Base-by-base conservation (phyloP, 1,140 invertebrate species). In the Euborellia annulipes region DNA sequence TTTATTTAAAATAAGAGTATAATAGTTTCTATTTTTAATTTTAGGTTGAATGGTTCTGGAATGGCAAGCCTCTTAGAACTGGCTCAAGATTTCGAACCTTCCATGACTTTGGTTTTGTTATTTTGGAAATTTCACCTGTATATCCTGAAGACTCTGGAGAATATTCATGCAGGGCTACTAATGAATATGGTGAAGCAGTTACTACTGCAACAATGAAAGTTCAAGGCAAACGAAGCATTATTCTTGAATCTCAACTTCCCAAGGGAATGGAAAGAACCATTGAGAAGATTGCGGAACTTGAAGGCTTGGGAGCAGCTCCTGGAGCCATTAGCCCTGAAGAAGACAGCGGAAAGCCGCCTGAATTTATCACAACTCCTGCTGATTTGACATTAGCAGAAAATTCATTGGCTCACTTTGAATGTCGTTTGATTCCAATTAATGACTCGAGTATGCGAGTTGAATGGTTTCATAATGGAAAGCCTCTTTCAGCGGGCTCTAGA, bases 391-490 rank as follows among this genome's bases (percentile, higher is more conserved):
- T 95, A n/a, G 67, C 72, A 11, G 92, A 96, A 67, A 93, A 93
- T 55, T 78, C 82, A 8, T 66, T 91, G 39, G 88, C 89, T 48
- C 90, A 94, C 62, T 91, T 95, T 54, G 90, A 95, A 66, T 91
- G 86, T 52, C 77, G 85, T 34, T 64, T 94, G 17, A 76, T 78
- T 44, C 91, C 91, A n/a, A 75, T 90, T 7, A 87, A 88, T 55
- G 90, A 95, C 66, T 82, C 85, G 1, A 87, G 82, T 46, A 84
- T 95, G 81, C 73, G 81, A 51, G 87, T 96, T 13, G 91, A 95
- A 65, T 96, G 91, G 91, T 95, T 81, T 75, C 89, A 94, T 54
- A 93, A 96, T 62, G 91, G 90, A 23, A 89, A 92, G 67, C 74
- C 87, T 8, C 67, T 94, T 37, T 76, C 82, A 54, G 78, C 84